Evolutionary conservation across 1,140 invertebrate species (phyloP).

Genomic region (Trialeurodes vaporariorum): DNA sequence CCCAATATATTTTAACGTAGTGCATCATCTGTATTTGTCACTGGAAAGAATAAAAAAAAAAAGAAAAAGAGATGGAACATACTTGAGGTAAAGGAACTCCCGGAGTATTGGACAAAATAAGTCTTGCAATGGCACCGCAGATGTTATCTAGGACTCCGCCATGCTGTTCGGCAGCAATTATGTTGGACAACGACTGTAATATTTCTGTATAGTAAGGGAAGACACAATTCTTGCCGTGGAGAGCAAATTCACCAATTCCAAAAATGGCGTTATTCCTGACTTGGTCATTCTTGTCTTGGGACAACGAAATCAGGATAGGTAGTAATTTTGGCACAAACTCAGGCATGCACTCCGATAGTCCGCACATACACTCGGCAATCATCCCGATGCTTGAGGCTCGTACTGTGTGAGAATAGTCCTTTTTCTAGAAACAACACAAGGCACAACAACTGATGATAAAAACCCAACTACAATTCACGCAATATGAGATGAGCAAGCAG

Average conservation of each 20-base stretch:
- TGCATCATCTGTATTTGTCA: no score
- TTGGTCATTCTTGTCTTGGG: constrained; percentile 50
- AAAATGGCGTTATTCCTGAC: constrained; percentile 65
- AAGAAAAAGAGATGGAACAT: constrained; percentile 22
- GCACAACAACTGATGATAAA: no score
- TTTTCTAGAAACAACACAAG: not conserved
- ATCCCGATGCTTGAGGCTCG: not conserved
- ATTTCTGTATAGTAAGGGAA: constrained; percentile 49
- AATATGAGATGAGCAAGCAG: no score
- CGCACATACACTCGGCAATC: not conserved
- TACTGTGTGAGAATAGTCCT: not conserved
- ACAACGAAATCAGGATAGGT: constrained; percentile 45
- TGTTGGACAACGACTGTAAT: constrained; percentile 49
- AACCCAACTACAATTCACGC: no score
- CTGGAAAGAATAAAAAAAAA: constrained; percentile 57
- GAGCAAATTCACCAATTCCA: constrained; percentile 58
- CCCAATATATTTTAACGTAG: no score
- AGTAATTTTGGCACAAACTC: constrained; percentile 35
- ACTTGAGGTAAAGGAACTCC: constrained; percentile 52
- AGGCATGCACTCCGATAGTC: not conserved
- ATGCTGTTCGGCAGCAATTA: constrained; percentile 47
- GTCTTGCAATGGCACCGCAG: constrained; percentile 58
- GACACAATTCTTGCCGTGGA: constrained; percentile 46
- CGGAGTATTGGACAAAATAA: constrained; percentile 51
- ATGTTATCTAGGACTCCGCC: constrained; percentile 58